Evolutionary conservation across 2,888 invertebrate species (phyloP), one percentile per base, ranked within the genome.

Genomic region (Empis stercorea): DNA sequence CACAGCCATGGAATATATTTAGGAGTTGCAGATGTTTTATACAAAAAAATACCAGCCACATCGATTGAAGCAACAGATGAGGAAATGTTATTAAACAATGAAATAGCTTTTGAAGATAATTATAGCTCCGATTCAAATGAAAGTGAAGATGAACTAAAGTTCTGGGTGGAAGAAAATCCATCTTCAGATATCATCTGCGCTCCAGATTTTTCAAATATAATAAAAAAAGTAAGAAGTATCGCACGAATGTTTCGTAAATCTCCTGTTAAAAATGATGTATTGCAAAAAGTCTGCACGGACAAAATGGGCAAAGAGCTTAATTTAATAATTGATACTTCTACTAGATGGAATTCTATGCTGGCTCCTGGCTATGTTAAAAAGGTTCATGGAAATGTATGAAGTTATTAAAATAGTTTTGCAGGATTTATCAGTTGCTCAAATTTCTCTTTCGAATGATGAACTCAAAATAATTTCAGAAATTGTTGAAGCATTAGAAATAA

Each of bases 1-100:
- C 56, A 44, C 30, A 52, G 51, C 14, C 53, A 53, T 51, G 52
- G 51, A 13, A 43, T 51, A 15, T 50, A 55, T 42, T 45, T 55
- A 41, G 51, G 48, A 6, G 48, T 55, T 36, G 38, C 51, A 37
- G 52, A 55, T 52, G 34, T 34, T n/a, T n/a, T 34, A 13, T 34
- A 34, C 34, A 34, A 34, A 34, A 34, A 34, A 34, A 34, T n/a
- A n/a, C n/a, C 34, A 34, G n/a, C 34, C n/a, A 34, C 34, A n/a
- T 34, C 34, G 34, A n/a, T 34, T 34, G 34, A 34, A 34, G 34
- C 13, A 34, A 34, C n/a, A 34, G 34, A 34, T n/a, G 34, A 34
- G 34, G 34, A 34, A 34, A 34, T 34, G n/a, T n/a, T n/a, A 34
- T 34, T 34, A n/a, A n/a, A 34, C 13, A 34, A 34, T 34, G 34